Conservation (phyloP, 1,140 invertebrate species). For the Rhagoletis zephyria region DNA sequence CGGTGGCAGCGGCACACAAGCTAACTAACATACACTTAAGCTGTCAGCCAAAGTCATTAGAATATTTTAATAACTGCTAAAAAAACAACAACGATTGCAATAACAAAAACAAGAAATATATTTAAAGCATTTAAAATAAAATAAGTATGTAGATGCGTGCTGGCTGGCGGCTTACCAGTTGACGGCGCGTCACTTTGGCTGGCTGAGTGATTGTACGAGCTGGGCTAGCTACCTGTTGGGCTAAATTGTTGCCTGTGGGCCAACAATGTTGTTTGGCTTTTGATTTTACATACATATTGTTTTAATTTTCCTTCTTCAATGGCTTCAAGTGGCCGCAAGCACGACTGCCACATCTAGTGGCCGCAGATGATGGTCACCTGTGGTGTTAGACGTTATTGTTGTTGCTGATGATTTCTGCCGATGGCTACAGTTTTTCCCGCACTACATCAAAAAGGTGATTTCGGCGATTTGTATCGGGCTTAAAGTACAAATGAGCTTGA, state of each 20-base stretch:
- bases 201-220: background rate
- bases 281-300: background rate
- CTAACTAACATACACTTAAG: constrained; percentile 1
- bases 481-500: background rate
- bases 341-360: background rate
- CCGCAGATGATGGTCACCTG: background rate
- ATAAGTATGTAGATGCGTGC: background rate
- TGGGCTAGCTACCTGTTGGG: background rate
- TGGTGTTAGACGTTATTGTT: background rate
- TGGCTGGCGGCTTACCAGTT: background rate
- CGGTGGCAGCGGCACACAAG: background rate
- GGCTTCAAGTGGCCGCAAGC: background rate
- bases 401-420: background rate
- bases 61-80: constrained; percentile 34
- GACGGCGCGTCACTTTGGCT: background rate
- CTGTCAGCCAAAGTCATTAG: constrained; percentile 26
- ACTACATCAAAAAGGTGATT: background rate
- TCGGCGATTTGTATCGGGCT: background rate
- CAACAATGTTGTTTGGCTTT: background rate
- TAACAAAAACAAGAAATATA: background rate
- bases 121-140: background rate
- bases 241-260: background rate
- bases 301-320: background rate
- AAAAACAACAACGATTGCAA: background rate
- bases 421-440: background rate